Percentiles rank a stretch among this genome's conserved stretches.
phyloP scores from a whole-genome alignment of 2,113 vertebrate genomes.

The Oreochromis tanganicae region DNA sequence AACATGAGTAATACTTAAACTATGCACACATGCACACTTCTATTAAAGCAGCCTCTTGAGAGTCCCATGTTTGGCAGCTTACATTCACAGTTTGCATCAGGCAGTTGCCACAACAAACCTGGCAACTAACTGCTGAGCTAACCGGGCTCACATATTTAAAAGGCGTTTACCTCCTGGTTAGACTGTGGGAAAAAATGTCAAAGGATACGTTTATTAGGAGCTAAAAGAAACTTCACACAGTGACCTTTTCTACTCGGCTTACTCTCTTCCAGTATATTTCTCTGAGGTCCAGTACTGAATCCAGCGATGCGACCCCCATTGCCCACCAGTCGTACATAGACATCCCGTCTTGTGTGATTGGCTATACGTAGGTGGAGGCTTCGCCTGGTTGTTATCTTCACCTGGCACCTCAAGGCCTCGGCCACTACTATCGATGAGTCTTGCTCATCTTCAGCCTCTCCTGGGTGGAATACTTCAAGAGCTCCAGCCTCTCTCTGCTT shows the following conservation, averaged over 20 bases:
- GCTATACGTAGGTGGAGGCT: slow-evolving; percentile 87
- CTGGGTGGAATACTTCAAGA: slow-evolving; percentile 48
- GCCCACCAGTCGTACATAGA: slow-evolving; percentile 85
- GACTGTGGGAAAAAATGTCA: background rate
- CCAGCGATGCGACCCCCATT: slow-evolving; percentile 81
- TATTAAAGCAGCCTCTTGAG: background rate
- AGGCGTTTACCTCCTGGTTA: background rate
- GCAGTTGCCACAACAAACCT: slow-evolving; percentile 43
- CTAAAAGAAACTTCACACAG: background rate
- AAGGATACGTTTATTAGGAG: background rate
- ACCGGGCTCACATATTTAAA: background rate
- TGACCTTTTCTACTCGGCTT: slow-evolving; percentile 9
- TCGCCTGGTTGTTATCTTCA: slow-evolving; percentile 88
- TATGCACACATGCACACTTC: background rate
- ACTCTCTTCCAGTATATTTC: slow-evolving; percentile 45
- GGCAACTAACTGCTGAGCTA: background rate
- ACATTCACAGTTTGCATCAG: background rate
- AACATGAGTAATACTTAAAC: background rate
- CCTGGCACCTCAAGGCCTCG: slow-evolving; percentile 85
- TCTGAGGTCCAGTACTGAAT: slow-evolving; percentile 38
- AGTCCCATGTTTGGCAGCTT: slow-evolving; percentile 8
- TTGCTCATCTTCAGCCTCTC: slow-evolving; percentile 34
- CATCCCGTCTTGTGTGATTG: slow-evolving; percentile 86
- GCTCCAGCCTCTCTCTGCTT: slow-evolving; percentile 19
- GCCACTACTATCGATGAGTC: slow-evolving; percentile 28